Evolutionary conservation across 1,140 invertebrate genomes (phyloP), one percentile per base, ranked within the genome.

Genomic region (Procambarus clarkii): DNA sequence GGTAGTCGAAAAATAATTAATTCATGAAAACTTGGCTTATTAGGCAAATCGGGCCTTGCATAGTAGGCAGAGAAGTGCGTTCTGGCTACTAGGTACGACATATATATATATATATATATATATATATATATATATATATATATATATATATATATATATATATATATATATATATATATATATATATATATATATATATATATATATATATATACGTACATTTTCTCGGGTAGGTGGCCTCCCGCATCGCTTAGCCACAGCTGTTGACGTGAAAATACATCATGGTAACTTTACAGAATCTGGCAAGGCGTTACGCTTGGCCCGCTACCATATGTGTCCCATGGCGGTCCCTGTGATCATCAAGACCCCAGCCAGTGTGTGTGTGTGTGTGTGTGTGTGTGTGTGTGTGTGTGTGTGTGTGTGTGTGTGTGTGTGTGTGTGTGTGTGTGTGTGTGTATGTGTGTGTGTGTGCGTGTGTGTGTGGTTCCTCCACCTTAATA

Each of bases 231-330:
- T 79, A 24, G 8, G 46, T 24, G 48, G 79, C 82, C 58, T 84
- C 82, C 81, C 45, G 58, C 82, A 46, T 69, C 54, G 54, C 84
- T 34, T 77, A 50, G 58, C 60, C 54, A 45, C 77, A 80, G 60
- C 86, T 69, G 77, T n/a, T 88, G 86, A 88, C 58, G 78, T 58
- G 86, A 84, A 88, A 69, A 88, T 88, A 81, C 60, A 88, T 88
- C 86, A 88, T 69, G 86, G 78, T 88, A 88, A 88, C 77, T 46
- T 80, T 81, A 81, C 86, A 88, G 86, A 80, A 81, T 88, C 81
- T 88, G 86, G 58, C 86, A 79, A 11, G 21, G 18, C 77, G 76
- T 79, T 79, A 78, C 86, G 86, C 86, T 64, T 46, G 60, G 60
- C 34, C 24, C 58, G 34, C 58, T 60, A 11, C 64, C 64, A 84